Conservation (phyloP, 1,140 invertebrate genomes). For the Drosophila funebris region DNA sequence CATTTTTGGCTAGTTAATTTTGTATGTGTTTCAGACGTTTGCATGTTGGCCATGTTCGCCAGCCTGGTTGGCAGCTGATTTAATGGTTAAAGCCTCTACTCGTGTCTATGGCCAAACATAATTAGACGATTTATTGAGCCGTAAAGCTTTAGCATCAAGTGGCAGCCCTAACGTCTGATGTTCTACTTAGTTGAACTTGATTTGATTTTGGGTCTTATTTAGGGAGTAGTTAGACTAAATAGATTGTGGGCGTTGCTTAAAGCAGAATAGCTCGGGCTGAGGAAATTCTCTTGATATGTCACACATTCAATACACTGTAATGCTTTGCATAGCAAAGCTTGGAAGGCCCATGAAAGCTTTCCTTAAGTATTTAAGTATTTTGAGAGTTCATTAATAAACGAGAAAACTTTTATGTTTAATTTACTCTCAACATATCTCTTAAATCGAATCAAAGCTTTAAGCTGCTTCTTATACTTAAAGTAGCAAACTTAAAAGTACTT, state of each 20-base stretch:
- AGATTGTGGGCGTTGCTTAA: neutral
- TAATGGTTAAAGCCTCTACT: slow-evolving; percentile 4
- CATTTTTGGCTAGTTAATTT: slow-evolving; percentile 70
- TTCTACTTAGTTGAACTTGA: slow-evolving; percentile 63
- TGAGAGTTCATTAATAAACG: too few species aligned
- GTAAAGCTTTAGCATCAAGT: slow-evolving; percentile 46
- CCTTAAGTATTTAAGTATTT: too few species aligned
- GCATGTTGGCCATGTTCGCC: slow-evolving; percentile 22
- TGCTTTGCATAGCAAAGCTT: too few species aligned
- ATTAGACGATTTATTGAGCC: slow-evolving; percentile 69
- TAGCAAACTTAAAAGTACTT: neutral
- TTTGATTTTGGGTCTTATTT: slow-evolving; percentile 59
- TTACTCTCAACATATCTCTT: too few species aligned
- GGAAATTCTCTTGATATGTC: neutral
- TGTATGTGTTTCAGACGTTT: slow-evolving; percentile 48
- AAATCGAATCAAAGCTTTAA: too few species aligned
- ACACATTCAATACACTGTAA: neutral
- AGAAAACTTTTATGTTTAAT: too few species aligned
- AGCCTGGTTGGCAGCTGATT: slow-evolving; percentile 3
- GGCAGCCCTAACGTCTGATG: slow-evolving; percentile 24
- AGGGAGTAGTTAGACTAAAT: neutral
- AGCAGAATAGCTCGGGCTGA: neutral
- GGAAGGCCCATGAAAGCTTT: neutral
- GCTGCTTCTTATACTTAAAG: too few species aligned
- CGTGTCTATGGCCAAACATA: slow-evolving; percentile 58